Evolutionary conservation across 2,888 invertebrate genomes (phyloP).

Genomic region (Omphaloscelis lunosa): DNA sequence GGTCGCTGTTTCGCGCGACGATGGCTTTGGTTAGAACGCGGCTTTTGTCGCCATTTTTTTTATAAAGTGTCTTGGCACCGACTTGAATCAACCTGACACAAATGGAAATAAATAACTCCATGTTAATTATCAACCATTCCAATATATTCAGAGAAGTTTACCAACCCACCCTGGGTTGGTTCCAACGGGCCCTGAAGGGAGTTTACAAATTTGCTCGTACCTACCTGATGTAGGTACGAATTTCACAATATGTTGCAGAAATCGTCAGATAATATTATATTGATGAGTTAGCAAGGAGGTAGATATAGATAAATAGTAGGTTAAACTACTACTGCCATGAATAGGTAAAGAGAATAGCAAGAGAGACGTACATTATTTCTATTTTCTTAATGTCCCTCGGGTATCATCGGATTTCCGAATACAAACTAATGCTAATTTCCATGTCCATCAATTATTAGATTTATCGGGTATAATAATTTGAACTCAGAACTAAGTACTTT

Average conservation of each 20-base stretch:
- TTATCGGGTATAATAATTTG: too few relatives aligned
- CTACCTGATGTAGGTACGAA: not conserved
- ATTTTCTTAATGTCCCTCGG: too few relatives aligned
- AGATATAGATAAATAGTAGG: slow-evolving; percentile 2
- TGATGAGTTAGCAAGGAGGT: not conserved
- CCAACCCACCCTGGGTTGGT: too few relatives aligned
- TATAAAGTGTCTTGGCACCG: not conserved
- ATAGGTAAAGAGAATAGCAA: slow-evolving; percentile 7
- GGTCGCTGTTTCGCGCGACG: too few relatives aligned
- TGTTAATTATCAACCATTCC: not conserved
- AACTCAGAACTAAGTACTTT: too few relatives aligned
- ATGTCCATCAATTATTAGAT: too few relatives aligned
- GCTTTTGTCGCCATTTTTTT: not conserved
- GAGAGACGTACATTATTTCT: too few relatives aligned
- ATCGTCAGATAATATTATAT: not conserved
- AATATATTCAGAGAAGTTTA: not conserved
- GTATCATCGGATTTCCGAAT: too few relatives aligned
- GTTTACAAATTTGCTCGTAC: not conserved
- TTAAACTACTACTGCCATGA: slow-evolving; percentile 4
- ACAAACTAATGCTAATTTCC: too few relatives aligned
- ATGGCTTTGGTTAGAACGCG: too few relatives aligned
- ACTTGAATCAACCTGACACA: not conserved
- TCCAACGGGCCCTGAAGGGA: too few relatives aligned
- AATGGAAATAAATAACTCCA: not conserved
- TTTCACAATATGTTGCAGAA: not conserved